Evolutionary conservation across 2,797 vertebrate genomes (phyloP).

Genomic region (Diplodus puntazzo): DNA sequence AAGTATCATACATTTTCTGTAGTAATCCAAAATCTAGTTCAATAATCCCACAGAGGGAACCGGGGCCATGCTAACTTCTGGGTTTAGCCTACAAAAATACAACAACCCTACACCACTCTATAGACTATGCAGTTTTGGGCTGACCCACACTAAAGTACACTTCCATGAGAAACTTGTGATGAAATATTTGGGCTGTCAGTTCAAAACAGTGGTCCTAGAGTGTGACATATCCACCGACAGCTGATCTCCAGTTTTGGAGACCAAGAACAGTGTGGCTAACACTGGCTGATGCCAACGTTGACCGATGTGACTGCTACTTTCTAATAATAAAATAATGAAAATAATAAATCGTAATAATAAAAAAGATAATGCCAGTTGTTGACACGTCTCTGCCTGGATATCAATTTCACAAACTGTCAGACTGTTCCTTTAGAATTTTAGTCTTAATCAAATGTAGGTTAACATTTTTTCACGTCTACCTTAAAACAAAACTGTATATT

Average conservation of each 20-base stretch:
- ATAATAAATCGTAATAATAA: neutral
- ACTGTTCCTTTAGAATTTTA: constrained; percentile 2
- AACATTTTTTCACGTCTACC: neutral
- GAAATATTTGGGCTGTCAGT: neutral
- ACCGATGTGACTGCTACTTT: neutral
- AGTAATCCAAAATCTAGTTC: too few relatives aligned
- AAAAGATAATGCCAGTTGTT: neutral
- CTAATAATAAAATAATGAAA: neutral
- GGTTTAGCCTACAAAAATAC: too few relatives aligned
- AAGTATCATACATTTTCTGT: too few relatives aligned
- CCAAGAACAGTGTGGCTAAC: neutral
- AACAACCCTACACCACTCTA: too few relatives aligned
- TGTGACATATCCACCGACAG: neutral
- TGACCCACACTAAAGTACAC: neutral
- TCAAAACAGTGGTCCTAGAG: neutral
- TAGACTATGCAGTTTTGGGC: neutral
- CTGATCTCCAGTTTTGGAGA: neutral
- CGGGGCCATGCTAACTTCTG: too few relatives aligned
- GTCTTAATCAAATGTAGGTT: neutral
- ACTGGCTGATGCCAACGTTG: neutral
- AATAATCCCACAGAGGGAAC: too few relatives aligned
- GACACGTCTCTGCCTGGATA: neutral
- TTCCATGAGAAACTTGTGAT: neutral
- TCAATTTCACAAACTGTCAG: neutral
- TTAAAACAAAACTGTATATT: neutral